Conservation (phyloP, 2,888 invertebrate species). For the Agrochola circellaris region DNA sequence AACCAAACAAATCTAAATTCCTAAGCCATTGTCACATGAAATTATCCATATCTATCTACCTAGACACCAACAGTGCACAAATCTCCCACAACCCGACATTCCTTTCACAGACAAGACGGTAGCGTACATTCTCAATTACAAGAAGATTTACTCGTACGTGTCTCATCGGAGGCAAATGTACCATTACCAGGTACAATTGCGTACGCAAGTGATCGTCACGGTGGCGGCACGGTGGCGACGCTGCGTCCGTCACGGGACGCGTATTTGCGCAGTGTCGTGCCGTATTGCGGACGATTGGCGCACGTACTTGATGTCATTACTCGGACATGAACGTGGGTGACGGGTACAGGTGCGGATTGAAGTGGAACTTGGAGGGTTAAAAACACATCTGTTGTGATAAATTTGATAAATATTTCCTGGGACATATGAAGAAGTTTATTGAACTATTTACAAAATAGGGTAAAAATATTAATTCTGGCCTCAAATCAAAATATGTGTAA, state of each 20-base stretch:
- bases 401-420: not conserved
- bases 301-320: conserved; percentile 87
- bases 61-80: conserved; percentile 22
- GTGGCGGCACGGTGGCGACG: conserved; percentile 68
- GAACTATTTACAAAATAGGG: not conserved
- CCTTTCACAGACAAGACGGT: conserved; percentile 72
- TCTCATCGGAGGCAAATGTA: conserved; percentile 73
- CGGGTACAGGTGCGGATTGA: conserved; percentile 71
- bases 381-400: not conserved
- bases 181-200: conserved; percentile 66
- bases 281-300: conserved; percentile 77
- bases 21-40: not conserved
- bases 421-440: not conserved
- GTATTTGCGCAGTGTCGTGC: conserved; percentile 82
- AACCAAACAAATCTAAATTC: not conserved
- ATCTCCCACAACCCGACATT: conserved; percentile 59
- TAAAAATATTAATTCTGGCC: not conserved
- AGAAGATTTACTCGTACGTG: conserved; percentile 79
- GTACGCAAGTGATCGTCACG: conserved; percentile 61
- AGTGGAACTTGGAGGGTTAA: conserved; percentile 50
- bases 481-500: not conserved
- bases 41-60: not conserved
- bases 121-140: conserved; percentile 75
- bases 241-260: conserved; percentile 51
- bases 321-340: conserved; percentile 74